Evolutionary conservation across 2,888 invertebrate species (phyloP), one percentile per base, ranked within the genome.

Genomic region (Cryptocheilus praepositus): DNA sequence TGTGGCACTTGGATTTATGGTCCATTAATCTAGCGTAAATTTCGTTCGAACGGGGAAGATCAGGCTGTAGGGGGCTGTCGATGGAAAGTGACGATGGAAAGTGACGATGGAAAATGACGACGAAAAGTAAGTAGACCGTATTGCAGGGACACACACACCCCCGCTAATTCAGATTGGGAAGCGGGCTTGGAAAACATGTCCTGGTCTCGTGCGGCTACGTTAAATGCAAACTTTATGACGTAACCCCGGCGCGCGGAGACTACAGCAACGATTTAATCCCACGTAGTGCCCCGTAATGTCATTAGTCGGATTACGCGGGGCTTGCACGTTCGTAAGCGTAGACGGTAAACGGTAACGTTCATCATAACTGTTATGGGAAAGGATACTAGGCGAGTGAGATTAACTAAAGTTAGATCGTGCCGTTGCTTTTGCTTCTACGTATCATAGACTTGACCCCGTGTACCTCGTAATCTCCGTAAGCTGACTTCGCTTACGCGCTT

Each of bases 321-420:
- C 69, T 70, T 59, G 69, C 67, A 56, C 54, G 71, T 76, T 61
- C 70, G 68, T 69, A 68, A 74, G 46, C 72, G 67, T 62, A 56
- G 67, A 74, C 56, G 67, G 68, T 71, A 71, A 77, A 77, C 65
- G 74, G 55, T 71, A 77, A 77, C 69, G 77, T 77, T 77, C 77
- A 60, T 77, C 72, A 74, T 72, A 73, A 77, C 77, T 69, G 67
- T 77, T 74, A 72, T 60, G 63, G 57, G 63, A 55, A 68, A 71
- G 68, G 60, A 57, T 67, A 62, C 60, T 59, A 58, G 57, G 67
- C 66, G 62, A 69, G 71, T 43, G 64, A 71, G 70, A 77, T 74
- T 75, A 75, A 71, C 71, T 62, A 56, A 75, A 67, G 71, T 73
- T 70, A 73, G 53, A 53, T 60, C 52, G 76, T 67, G 64, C 54